Percentiles rank a stretch among this genome's conserved stretches.
These are phyloP conservation scores for Muricea muricata DNA, from an alignment of 92 coral and sea anemone genomes.

Conservation along the genomic window DNA sequence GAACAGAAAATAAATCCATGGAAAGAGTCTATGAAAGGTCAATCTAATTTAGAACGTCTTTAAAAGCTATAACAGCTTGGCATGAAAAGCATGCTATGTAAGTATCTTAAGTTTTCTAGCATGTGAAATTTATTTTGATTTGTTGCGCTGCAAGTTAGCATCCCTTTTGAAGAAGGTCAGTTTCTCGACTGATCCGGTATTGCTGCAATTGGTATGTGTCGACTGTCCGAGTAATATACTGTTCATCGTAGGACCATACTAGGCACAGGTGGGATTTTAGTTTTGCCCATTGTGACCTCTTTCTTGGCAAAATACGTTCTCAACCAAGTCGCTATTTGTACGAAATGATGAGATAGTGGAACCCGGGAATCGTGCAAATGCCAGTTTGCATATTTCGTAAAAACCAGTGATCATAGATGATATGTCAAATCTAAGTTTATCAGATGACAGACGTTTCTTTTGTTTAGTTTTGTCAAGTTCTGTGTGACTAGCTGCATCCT, in stretches of 20 bases:
- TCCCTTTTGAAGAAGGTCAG: neutral
- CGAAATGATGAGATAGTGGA: neutral
- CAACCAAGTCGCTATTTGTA: constrained; percentile 26
- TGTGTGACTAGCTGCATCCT: neutral
- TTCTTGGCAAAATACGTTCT: constrained; percentile 17
- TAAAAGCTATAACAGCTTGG: constrained; percentile 32
- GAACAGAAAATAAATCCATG: constrained; percentile 23
- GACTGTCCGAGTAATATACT: neutral
- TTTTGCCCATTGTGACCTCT: neutral
- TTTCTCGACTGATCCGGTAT: neutral
- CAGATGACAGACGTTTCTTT: neutral
- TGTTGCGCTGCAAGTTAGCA: neutral
- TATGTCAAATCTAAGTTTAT: constrained; percentile 14
- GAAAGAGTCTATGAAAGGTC: constrained; percentile 39
- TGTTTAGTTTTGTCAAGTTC: neutral
- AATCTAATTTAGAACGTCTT: constrained; percentile 25
- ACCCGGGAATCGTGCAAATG: neutral
- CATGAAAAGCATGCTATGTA: constrained; percentile 24
- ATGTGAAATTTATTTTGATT: neutral
- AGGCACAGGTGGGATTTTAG: neutral
- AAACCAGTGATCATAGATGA: constrained; percentile 10
- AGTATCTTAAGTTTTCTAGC: too few relatives aligned
- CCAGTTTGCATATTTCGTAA: constrained; percentile 6
- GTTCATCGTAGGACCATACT: neutral
- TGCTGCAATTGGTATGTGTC: neutral